phyloP scores from a whole-genome alignment of 1,140 invertebrate genomes.

The Cheumatopsyche charites region DNA sequence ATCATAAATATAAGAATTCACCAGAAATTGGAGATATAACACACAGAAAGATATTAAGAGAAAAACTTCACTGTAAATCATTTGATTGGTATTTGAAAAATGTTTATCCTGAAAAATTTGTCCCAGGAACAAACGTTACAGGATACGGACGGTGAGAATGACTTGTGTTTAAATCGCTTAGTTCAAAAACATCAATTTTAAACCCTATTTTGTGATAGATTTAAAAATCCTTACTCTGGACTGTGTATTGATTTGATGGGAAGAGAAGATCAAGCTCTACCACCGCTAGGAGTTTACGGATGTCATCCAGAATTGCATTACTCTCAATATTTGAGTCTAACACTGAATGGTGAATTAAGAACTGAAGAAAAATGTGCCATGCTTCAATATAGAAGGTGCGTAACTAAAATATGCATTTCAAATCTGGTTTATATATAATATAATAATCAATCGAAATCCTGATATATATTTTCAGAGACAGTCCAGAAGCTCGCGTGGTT shows the following conservation, averaged over 20 bases:
- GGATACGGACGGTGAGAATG: conserved; percentile 71
- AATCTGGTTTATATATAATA: neutral
- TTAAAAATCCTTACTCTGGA: conserved; percentile 60
- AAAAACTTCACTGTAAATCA: conserved; percentile 76
- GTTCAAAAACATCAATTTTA: neutral
- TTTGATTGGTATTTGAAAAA: conserved; percentile 84
- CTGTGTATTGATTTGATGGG: conserved; percentile 84
- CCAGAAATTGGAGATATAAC: conserved; percentile 74
- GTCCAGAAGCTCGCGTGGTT: conserved; percentile 54
- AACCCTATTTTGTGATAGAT: conserved; percentile 51
- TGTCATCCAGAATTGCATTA: conserved; percentile 74
- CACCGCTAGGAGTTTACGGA: conserved; percentile 76
- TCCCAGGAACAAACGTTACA: conserved; percentile 79
- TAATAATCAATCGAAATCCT: neutral
- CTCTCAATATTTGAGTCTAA: conserved; percentile 76
- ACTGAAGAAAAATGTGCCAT: conserved; percentile 78
- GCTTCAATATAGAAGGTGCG: conserved; percentile 53
- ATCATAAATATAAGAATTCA: conserved; percentile 50
- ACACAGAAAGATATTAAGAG: conserved; percentile 71
- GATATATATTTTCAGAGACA: no score
- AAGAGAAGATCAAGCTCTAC: conserved; percentile 71
- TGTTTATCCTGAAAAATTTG: conserved; percentile 85
- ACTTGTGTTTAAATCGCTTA: conserved; percentile 51
- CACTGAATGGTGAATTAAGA: conserved; percentile 72
- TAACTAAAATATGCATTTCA: no score